phyloP scores from a whole-genome alignment of 92 coral and sea anemone genomes.

The Meandrina meandrites region DNA sequence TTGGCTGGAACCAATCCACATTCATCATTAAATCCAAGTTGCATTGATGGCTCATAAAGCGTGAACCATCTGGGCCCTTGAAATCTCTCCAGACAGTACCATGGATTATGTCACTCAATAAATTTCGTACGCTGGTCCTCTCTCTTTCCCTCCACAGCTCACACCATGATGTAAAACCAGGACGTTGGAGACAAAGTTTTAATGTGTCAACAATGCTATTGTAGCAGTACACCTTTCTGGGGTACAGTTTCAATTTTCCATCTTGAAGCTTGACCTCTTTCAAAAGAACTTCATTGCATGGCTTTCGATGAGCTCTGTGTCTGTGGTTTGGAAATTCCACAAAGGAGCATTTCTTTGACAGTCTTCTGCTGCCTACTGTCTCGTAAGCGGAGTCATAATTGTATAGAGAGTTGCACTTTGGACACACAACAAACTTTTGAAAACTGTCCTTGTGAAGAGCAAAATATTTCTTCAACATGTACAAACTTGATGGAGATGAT shows the following conservation, averaged over 20 bases:
- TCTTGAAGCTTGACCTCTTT: constrained; percentile 32
- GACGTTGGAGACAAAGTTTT: constrained; percentile 37
- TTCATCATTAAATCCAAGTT: constrained; percentile 54
- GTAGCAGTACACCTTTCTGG: background rate
- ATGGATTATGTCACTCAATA: constrained; percentile 1
- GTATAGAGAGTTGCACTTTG: constrained; percentile 47
- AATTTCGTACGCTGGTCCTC: background rate
- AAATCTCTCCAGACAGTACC: constrained; percentile 65
- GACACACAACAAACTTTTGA: constrained; percentile 60
- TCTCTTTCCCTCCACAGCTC: constrained; percentile 37
- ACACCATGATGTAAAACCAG: constrained; percentile 29
- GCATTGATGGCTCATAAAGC: constrained; percentile 36
- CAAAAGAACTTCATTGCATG: constrained; percentile 41
- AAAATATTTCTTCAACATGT: constrained; percentile 47
- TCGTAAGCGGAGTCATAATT: constrained; percentile 36
- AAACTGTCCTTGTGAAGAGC: constrained; percentile 52
- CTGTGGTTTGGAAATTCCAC: constrained; percentile 34
- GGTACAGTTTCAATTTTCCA: constrained; percentile 13
- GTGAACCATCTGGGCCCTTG: constrained; percentile 31
- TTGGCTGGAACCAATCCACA: constrained; percentile 77
- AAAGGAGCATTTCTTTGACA: constrained; percentile 44
- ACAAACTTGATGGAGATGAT: constrained; percentile 61
- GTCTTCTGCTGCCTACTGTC: constrained; percentile 45
- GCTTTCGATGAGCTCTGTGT: constrained; percentile 31
- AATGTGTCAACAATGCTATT: constrained; percentile 36